Conservation (phyloP, 1,140 invertebrate genomes). For the Dendroctonus ponderosae region DNA sequence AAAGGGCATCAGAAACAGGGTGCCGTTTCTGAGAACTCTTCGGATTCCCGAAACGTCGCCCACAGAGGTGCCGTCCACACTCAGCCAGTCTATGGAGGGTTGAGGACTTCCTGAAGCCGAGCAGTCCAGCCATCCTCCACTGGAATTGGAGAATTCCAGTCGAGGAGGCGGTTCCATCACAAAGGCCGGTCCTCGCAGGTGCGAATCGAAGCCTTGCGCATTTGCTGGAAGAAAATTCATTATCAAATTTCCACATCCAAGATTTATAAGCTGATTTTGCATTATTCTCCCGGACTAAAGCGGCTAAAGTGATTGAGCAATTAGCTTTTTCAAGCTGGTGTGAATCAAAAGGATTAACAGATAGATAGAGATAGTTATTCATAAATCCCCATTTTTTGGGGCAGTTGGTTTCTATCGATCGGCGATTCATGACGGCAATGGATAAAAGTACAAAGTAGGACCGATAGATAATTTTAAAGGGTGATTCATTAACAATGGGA, state of each 20-base stretch:
- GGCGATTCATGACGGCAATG: too few species aligned
- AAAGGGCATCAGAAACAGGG: constrained; percentile 73
- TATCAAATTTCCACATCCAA: background rate
- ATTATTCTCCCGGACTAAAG: too few species aligned
- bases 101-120: constrained; percentile 71
- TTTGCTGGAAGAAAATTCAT: constrained; percentile 9
- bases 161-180: constrained; percentile 71
- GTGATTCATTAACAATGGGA: too few species aligned
- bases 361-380: too few species aligned
- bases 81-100: constrained; percentile 74
- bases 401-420: too few species aligned
- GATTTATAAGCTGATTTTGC: too few species aligned
- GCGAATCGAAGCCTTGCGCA: constrained; percentile 54
- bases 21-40: constrained; percentile 68
- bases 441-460: too few species aligned
- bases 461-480: too few species aligned
- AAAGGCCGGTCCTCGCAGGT: constrained; percentile 70
- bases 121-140: constrained; percentile 74
- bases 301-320: too few species aligned
- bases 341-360: too few species aligned
- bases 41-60: constrained; percentile 67
- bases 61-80: constrained; percentile 68
- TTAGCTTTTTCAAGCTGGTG: too few species aligned
- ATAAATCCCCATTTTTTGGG: too few species aligned
- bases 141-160: constrained; percentile 75